These are phyloP conservation scores for Uromys caudimaculatus DNA, from an alignment of 2,797 vertebrate species.

Conservation along the genomic window DNA sequence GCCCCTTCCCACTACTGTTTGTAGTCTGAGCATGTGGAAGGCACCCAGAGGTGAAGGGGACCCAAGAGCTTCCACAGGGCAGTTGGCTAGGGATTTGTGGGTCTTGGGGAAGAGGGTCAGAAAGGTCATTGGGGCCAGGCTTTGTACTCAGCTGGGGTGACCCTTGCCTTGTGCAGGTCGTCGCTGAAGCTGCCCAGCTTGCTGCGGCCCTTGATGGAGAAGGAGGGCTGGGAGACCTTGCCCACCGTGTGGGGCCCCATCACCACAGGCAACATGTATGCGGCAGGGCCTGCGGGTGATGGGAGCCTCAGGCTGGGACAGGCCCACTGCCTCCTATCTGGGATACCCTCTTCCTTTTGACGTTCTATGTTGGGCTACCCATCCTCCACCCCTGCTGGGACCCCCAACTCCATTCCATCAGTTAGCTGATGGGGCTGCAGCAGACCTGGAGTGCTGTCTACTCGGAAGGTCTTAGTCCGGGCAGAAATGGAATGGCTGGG, in stretches of 20 bases:
- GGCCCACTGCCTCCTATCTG: neutral
- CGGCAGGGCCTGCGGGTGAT: conserved; percentile 72
- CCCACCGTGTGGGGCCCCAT: conserved; percentile 79
- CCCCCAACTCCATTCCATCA: accelerated
- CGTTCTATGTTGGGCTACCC: too few species aligned
- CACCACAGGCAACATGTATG: conserved; percentile 80
- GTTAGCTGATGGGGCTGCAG: neutral
- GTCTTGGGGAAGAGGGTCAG: neutral
- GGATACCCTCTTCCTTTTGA: neutral
- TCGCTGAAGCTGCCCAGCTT: conserved; percentile 81
- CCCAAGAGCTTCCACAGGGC: neutral
- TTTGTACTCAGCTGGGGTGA: neutral
- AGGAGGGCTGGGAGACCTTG: conserved; percentile 81
- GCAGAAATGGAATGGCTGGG: conserved; percentile 82
- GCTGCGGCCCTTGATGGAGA: conserved; percentile 82
- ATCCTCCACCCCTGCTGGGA: neutral
- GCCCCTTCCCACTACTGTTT: neutral
- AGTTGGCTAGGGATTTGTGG: neutral
- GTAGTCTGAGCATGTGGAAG: neutral
- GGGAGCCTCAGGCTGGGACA: neutral
- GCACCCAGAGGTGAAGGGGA: neutral
- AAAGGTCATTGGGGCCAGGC: neutral
- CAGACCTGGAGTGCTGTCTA: conserved; percentile 82
- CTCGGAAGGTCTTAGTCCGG: conserved; percentile 68
- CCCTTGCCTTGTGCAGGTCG: conserved; percentile 82